These are phyloP conservation scores for Idaea aversata DNA, from an alignment of 2,888 invertebrate species.

Conservation along the genomic window DNA sequence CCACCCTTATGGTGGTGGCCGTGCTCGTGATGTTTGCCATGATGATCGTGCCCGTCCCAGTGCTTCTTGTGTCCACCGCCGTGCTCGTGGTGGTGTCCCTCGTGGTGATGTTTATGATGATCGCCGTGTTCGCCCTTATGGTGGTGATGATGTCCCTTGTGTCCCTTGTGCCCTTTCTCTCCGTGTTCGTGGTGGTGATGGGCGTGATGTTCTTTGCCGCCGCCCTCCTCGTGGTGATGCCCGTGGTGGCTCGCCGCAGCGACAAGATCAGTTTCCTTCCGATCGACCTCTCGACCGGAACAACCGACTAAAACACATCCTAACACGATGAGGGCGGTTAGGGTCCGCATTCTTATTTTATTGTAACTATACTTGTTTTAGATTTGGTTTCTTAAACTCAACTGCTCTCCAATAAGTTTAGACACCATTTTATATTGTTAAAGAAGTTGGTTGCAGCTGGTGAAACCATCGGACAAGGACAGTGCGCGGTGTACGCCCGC, in stretches of 20 bases:
- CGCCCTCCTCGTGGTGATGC: slow-evolving; percentile 83
- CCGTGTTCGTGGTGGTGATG: slow-evolving; percentile 86
- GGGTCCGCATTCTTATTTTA: slow-evolving; percentile 65
- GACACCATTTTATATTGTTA: slow-evolving; percentile 73
- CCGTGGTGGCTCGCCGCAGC: slow-evolving; percentile 74
- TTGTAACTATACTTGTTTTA: slow-evolving; percentile 47
- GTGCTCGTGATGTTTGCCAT: slow-evolving; percentile 87
- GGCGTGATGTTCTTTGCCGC: slow-evolving; percentile 84
- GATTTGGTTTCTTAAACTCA: slow-evolving; percentile 59
- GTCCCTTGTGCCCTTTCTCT: slow-evolving; percentile 88
- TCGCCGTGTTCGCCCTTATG: slow-evolving; percentile 89
- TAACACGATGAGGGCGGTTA: slow-evolving; percentile 64
- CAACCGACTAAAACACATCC: slow-evolving; percentile 59
- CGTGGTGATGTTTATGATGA: slow-evolving; percentile 88
- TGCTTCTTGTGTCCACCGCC: slow-evolving; percentile 90
- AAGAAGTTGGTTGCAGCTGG: slow-evolving; percentile 64
- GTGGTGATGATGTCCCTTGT: slow-evolving; percentile 87
- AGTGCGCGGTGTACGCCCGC: slow-evolving; percentile 42
- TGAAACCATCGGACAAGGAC: slow-evolving; percentile 78
- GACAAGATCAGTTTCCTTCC: slow-evolving; percentile 64
- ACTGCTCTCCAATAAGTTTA: slow-evolving; percentile 60
- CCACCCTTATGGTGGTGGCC: slow-evolving; percentile 89
- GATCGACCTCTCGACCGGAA: slow-evolving; percentile 61
- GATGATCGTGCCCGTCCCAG: slow-evolving; percentile 87
- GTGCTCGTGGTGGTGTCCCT: slow-evolving; percentile 87